These are phyloP conservation scores for Meloidogyne hapla DNA, from an alignment of 1,140 invertebrate genomes.

Conservation along the genomic window DNA sequence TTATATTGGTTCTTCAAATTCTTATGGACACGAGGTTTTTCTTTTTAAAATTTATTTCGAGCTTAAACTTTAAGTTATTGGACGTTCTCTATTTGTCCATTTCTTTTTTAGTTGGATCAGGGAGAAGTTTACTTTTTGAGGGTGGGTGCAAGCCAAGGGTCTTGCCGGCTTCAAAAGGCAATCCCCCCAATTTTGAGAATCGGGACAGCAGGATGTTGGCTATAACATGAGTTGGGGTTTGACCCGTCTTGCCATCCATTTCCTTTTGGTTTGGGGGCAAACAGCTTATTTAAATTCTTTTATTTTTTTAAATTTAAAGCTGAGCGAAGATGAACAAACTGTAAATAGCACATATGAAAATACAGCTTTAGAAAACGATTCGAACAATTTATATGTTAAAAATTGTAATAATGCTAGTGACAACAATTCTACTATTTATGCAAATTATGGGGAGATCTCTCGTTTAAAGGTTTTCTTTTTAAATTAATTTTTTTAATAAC, in stretches of 20 bases:
- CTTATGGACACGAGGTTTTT: slow-evolving; percentile 4
- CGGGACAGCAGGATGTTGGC: too few species aligned
- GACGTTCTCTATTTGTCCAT: too few species aligned
- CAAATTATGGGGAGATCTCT: slow-evolving; percentile 44
- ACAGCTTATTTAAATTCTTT: not conserved
- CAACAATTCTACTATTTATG: slow-evolving; percentile 30
- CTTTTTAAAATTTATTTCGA: not conserved
- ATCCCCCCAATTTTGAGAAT: too few species aligned
- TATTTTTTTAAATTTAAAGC: slow-evolving; percentile 3
- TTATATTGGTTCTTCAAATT: not conserved
- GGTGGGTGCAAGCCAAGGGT: too few species aligned
- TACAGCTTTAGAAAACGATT: slow-evolving; percentile 20
- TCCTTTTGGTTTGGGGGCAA: too few species aligned
- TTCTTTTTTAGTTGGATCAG: too few species aligned
- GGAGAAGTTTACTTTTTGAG: too few species aligned
- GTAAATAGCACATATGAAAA: slow-evolving; percentile 17
- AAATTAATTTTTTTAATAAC: not conserved
- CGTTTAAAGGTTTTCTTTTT: slow-evolving; percentile 4
- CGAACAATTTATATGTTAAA: not conserved
- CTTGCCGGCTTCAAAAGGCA: too few species aligned
- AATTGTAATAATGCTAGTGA: not conserved
- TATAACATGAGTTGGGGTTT: too few species aligned
- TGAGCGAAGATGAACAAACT: slow-evolving; percentile 10
- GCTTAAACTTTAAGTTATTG: not conserved
- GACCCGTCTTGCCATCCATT: too few species aligned